Evolutionary conservation across 2,888 invertebrate species (phyloP).

Genomic region (Torymus aiolomorphi): DNA sequence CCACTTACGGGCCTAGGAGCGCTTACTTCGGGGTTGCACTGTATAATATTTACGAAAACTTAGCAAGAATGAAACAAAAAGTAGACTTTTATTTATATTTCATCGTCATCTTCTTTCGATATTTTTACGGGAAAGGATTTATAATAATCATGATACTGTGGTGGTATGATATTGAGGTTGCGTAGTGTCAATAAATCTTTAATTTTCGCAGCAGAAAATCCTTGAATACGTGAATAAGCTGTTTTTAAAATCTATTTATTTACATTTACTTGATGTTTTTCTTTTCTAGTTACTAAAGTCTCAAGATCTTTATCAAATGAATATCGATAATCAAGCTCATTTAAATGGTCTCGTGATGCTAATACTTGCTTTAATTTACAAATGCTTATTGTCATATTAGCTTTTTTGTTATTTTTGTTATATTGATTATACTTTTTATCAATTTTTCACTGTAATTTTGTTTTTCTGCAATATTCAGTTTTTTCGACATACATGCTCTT

Average conservation of each 20-base stretch:
- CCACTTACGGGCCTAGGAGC: too few relatives aligned
- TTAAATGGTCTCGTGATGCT: background rate
- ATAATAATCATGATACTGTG: conserved; percentile 17
- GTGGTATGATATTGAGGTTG: conserved; percentile 27
- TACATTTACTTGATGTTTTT: conserved; percentile 16
- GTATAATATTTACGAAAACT: too few relatives aligned
- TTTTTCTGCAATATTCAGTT: too few relatives aligned
- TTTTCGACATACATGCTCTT: too few relatives aligned
- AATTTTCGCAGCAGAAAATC: conserved; percentile 13
- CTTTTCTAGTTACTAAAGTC: conserved; percentile 23
- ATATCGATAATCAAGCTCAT: conserved; percentile 17
- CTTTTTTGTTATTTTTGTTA: background rate
- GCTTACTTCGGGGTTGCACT: too few relatives aligned
- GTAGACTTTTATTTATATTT: too few relatives aligned
- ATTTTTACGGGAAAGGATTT: background rate
- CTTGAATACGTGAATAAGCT: conserved; percentile 24
- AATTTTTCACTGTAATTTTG: too few relatives aligned
- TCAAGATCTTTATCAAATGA: conserved; percentile 27
- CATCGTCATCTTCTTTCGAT: too few relatives aligned
- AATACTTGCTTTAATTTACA: conserved; percentile 20
- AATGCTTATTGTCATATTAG: background rate
- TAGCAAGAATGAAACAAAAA: too few relatives aligned
- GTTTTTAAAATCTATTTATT: conserved; percentile 14
- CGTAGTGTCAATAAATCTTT: conserved; percentile 18
- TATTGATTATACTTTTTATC: too few relatives aligned